Evolutionary conservation across 2,888 invertebrate species (phyloP), one percentile per base, ranked within the genome.

Genomic region (Phlogophora meticulosa): DNA sequence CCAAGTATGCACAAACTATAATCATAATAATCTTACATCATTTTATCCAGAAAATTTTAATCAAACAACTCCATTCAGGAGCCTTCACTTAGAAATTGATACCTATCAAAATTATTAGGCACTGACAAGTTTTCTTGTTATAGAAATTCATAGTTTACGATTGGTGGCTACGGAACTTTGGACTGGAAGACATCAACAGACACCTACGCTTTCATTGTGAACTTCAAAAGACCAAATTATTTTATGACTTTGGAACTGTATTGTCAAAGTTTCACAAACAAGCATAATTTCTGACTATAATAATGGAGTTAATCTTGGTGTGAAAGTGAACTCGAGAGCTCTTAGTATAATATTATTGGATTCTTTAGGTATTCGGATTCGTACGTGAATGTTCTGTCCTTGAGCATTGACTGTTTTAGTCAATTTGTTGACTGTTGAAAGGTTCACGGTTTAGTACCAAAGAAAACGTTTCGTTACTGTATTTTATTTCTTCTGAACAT

Each of bases 71-170:
- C 43, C 13, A 67, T 76, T 59, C 7, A 24, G 22, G 1, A 5
- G 9, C 22, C 22, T 10, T 42, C 79, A 53, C 59, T 52, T 38
- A 42, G 7, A 34, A 38, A 78, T 58, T 51, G 28, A 40, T 58
- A n/a, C n/a, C n/a, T n/a, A 13, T 38, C 24, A 24, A 15, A 59
- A 48, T 67, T 62, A 45, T 20, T 48, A 42, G 24, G 4, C 22
- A 46, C 22, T 17, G 11, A 57, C 28, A 61, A 76, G 48, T 67
- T 78, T 62, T 61, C 61, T 71, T 67, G 57, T 56, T 64, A 72
- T 67, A 61, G 22, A 64, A 76, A 80, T 71, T 58, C 57, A 48
- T 53, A 76, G 45, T 72, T 67, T 62, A 59, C 43, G 61, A 58
- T 38, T 38, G 22, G 67, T 51, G 42, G 7, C 10, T 7, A 40